These are phyloP conservation scores for Gavialis gangeticus DNA, from an alignment of 2,113 vertebrate species.

Conservation along the genomic window DNA sequence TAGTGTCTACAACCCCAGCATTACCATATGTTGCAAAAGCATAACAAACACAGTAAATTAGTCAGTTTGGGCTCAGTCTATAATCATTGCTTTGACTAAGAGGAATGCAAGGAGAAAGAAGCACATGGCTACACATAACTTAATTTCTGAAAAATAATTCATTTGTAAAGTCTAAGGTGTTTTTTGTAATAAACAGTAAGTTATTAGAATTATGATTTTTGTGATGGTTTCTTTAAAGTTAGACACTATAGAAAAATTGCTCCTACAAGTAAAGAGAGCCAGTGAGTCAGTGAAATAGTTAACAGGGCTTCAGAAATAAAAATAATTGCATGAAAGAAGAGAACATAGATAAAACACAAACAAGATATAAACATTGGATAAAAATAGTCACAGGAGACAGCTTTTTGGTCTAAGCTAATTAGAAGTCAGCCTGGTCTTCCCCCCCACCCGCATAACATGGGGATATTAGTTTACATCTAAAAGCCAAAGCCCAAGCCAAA, in stretches of 20 bases:
- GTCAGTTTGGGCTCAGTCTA: conserved; percentile 10
- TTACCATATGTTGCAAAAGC: conserved; percentile 3
- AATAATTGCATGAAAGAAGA: neutral
- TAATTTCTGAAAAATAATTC: conserved; percentile 34
- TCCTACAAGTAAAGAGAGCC: neutral
- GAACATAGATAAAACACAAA: neutral
- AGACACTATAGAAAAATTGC: conserved; percentile 1
- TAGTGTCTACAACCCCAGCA: conserved; percentile 23
- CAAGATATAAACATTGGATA: neutral
- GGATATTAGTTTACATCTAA: neutral
- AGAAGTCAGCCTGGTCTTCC: too few species aligned
- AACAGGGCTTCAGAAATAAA: neutral
- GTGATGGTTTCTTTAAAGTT: neutral
- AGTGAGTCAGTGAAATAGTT: neutral
- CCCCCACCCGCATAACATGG: too few species aligned
- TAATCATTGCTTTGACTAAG: conserved; percentile 27
- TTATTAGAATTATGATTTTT: conserved; percentile 16
- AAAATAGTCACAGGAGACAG: neutral
- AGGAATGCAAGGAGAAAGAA: conserved; percentile 39
- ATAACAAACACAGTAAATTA: conserved; percentile 27
- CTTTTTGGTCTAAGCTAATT: neutral
- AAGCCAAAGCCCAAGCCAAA: neutral
- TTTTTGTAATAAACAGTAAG: conserved; percentile 2
- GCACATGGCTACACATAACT: neutral
- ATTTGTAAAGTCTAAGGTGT: conserved; percentile 22